A percentile compares a stretch with the other conserved stretches of the same genome.
Evolutionary conservation across 2,113 vertebrate genomes (phyloP).

Genomic region (Dipodomys spectabilis): DNA sequence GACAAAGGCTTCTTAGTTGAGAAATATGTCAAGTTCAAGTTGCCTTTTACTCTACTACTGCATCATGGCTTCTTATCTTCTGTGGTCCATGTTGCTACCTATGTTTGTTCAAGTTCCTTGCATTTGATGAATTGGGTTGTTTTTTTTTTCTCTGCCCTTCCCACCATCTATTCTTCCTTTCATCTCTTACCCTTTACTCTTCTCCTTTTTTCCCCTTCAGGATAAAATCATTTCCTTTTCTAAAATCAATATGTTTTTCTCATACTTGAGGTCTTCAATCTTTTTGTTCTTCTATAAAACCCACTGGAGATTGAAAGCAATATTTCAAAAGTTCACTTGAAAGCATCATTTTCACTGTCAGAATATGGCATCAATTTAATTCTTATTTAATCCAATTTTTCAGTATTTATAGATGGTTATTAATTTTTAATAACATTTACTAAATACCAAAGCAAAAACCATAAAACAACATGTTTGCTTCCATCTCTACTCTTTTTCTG

Average conservation of each 20-base stretch:
- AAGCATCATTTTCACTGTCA: neutral
- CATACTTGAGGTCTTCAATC: neutral
- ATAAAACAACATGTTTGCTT: neutral
- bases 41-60: neutral
- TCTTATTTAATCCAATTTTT: neutral
- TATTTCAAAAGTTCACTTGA: neutral
- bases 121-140: neutral
- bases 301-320: neutral
- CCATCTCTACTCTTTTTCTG: neutral
- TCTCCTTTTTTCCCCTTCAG: neutral
- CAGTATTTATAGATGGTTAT: neutral
- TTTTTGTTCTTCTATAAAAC: neutral
- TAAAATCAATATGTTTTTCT: neutral
- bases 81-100: neutral
- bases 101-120: neutral
- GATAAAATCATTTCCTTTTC: neutral
- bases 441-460: neutral
- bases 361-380: neutral
- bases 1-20: neutral
- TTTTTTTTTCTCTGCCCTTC: neutral
- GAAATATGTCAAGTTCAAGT: neutral
- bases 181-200: neutral
- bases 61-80: neutral
- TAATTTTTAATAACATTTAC: constrained; percentile 16
- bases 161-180: neutral